Evolutionary conservation across 2,888 invertebrate genomes (phyloP).

Genomic region (Operophtera brumata): DNA sequence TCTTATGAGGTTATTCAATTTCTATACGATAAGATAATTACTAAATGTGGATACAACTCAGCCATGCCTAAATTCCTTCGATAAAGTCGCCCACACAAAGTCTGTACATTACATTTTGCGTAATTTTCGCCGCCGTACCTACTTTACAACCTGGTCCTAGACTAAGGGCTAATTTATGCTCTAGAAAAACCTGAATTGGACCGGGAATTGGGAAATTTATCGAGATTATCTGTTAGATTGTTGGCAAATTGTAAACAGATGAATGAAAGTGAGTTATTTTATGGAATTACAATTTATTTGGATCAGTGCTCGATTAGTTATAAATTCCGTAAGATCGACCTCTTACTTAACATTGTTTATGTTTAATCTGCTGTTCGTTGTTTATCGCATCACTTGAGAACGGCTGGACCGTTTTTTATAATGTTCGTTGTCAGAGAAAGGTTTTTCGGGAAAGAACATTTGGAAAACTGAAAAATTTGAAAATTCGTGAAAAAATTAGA

Average conservation of each 20-base stretch:
- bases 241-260: conserved; percentile 13
- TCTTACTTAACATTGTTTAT: too few species aligned
- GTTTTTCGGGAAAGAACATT: too few species aligned
- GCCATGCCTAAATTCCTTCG: conserved; percentile 15
- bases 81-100: conserved; percentile 34
- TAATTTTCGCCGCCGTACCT: conserved; percentile 42
- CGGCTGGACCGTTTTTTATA: too few species aligned
- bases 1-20: too few species aligned
- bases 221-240: conserved; percentile 13
- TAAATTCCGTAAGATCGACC: too few species aligned
- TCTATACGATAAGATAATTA: neutral
- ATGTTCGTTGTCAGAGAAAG: too few species aligned
- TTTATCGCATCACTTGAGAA: too few species aligned
- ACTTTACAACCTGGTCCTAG: conserved; percentile 27
- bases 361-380: too few species aligned
- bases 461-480: too few species aligned
- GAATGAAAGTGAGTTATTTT: neutral
- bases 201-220: conserved; percentile 8
- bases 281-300: neutral
- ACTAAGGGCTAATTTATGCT: conserved; percentile 17
- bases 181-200: conserved; percentile 21
- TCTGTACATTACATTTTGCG: conserved; percentile 42
- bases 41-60: neutral
- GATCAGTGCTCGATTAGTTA: too few species aligned
- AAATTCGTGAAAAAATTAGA: too few species aligned